Conservation (phyloP, 2,797 vertebrate species). For the Gymnopithys bicolor region DNA sequence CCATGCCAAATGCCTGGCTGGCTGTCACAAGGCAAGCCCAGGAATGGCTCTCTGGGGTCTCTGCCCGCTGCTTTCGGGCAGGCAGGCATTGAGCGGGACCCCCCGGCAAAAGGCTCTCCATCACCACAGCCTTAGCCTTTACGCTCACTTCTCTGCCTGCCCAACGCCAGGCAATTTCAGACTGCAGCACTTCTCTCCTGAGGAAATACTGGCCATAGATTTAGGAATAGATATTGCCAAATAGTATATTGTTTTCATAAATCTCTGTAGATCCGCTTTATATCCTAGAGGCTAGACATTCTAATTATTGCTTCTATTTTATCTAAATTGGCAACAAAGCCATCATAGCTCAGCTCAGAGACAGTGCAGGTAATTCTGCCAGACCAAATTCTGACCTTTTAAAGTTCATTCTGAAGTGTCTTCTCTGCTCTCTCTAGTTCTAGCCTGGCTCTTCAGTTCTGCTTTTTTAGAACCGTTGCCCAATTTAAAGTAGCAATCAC, state of each 20-base stretch:
- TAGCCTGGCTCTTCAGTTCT: constrained; percentile 9
- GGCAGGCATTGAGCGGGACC: background rate
- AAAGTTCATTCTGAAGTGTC: constrained; percentile 65
- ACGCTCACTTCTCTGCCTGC: background rate
- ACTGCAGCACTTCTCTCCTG: constrained; percentile 46
- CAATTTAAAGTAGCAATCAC: constrained; percentile 66
- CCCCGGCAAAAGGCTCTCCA: background rate
- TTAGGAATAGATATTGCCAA: constrained; percentile 69
- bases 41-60: rapidly evolving
- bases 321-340: constrained; percentile 72
- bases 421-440: background rate
- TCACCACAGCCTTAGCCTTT: background rate
- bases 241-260: constrained; percentile 72
- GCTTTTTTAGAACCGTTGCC: constrained; percentile 32
- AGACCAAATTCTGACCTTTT: constrained; percentile 67
- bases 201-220: constrained; percentile 55
- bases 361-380: constrained; percentile 59
- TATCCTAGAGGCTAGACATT: constrained; percentile 66
- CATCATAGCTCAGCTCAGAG: constrained; percentile 57
- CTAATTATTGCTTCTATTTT: constrained; percentile 73
- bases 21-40: background rate
- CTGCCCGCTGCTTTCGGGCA: background rate
- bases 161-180: constrained; percentile 19
- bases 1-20: rapidly evolving
- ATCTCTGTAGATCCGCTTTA: constrained; percentile 57